Evolutionary conservation across 2,113 vertebrate genomes (phyloP).

Genomic region (Psilopogon haemacephalus): DNA sequence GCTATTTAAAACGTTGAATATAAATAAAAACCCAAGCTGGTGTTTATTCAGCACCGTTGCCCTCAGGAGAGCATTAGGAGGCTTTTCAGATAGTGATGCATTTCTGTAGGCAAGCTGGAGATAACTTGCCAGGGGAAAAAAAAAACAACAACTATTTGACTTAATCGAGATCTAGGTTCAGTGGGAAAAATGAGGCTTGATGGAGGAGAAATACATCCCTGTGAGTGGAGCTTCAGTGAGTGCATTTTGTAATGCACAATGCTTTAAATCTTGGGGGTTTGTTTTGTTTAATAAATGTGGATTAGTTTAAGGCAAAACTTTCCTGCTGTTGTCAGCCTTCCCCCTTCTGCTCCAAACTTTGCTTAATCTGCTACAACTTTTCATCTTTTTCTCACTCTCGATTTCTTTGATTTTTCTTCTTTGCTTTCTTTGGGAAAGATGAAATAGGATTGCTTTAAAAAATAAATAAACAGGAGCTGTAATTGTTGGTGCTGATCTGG

Average conservation of each 20-base stretch:
- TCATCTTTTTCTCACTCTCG: background rate
- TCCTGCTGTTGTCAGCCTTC: background rate
- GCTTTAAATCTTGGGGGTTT: background rate
- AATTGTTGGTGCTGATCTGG: accelerated
- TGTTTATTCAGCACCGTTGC: constrained; percentile 43
- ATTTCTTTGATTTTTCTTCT: background rate
- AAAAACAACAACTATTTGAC: background rate
- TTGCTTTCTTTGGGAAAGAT: background rate
- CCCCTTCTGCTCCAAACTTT: background rate
- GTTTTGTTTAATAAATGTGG: background rate
- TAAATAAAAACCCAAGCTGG: constrained; percentile 32
- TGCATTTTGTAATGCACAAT: background rate
- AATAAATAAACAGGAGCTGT: accelerated
- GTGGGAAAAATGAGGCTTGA: background rate
- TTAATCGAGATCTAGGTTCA: too few species aligned
- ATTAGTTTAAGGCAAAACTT: background rate
- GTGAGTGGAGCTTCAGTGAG: background rate
- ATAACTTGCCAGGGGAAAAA: background rate
- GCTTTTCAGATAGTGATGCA: background rate
- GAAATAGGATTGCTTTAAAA: background rate
- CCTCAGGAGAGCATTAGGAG: background rate
- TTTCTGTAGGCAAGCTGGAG: background rate
- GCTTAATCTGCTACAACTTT: background rate
- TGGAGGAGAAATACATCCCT: background rate
- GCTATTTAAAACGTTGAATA: constrained; percentile 5